Percentiles rank a stretch among this genome's conserved stretches.
Evolutionary conservation across 2,797 vertebrate species (phyloP).

Genomic region (Eulemur albifrons): DNA sequence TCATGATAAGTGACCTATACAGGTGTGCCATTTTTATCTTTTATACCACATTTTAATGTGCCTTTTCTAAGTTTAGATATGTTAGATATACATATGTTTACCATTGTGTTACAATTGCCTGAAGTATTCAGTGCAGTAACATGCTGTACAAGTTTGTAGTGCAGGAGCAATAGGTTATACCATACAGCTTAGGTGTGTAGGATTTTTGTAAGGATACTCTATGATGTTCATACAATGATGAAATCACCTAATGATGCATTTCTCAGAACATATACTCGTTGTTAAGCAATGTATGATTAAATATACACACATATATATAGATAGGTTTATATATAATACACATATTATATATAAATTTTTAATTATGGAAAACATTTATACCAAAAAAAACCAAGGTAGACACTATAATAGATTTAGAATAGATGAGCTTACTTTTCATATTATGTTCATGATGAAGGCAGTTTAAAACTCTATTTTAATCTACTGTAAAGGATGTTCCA

Average conservation of each 20-base stretch:
- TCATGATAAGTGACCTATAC: background rate
- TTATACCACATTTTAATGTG: background rate
- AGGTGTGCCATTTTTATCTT: background rate
- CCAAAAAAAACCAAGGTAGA: background rate
- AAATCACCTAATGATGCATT: background rate
- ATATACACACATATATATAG: background rate
- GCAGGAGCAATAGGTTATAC: background rate
- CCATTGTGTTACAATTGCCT: background rate
- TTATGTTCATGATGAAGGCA: background rate
- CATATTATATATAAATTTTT: background rate
- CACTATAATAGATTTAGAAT: background rate
- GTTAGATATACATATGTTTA: background rate
- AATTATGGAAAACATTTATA: background rate
- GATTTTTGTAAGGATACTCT: background rate
- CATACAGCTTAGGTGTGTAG: too few relatives aligned
- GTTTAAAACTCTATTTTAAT: slow-evolving; percentile 36
- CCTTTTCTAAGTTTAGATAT: background rate
- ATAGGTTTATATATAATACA: background rate
- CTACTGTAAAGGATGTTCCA: background rate
- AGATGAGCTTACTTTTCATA: slow-evolving; percentile 23
- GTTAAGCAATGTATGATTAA: background rate
- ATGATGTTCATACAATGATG: background rate
- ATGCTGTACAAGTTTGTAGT: background rate
- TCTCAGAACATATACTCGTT: background rate
- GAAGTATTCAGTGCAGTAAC: background rate